phyloP scores from a whole-genome alignment of 2,888 invertebrate species.

The Micoletzkya japonica region DNA sequence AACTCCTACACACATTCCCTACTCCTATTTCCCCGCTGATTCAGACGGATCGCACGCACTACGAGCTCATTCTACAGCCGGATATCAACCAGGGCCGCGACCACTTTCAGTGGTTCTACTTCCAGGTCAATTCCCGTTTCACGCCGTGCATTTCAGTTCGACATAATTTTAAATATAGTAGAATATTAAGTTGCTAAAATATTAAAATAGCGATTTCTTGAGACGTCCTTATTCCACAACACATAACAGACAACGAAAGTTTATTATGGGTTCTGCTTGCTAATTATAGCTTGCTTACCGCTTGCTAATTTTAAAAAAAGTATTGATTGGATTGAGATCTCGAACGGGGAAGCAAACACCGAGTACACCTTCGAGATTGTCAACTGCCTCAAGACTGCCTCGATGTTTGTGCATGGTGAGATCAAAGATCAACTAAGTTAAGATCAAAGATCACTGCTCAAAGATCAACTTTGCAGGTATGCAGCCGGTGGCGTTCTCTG shows the following conservation, averaged over 20 bases:
- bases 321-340: conserved; percentile 64
- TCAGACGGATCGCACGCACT: conserved; percentile 78
- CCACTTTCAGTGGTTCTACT: conserved; percentile 88
- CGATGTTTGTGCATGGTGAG: conserved; percentile 80
- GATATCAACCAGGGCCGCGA: conserved; percentile 78
- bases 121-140: too few relatives aligned
- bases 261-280: not conserved
- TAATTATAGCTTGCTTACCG: not conserved
- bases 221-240: too few relatives aligned
- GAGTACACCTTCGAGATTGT: conserved; percentile 83
- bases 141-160: too few relatives aligned
- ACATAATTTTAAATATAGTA: too few relatives aligned
- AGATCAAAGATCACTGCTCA: not conserved
- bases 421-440: not conserved
- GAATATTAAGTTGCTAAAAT: too few relatives aligned
- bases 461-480: conserved; percentile 70
- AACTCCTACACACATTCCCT: not conserved
- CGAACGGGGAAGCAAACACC: conserved; percentile 74
- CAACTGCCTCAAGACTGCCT: conserved; percentile 83
- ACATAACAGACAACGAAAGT: not conserved
- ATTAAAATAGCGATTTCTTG: too few relatives aligned
- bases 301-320: not conserved
- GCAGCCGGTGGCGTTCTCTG: conserved; percentile 85
- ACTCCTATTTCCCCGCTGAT: too few relatives aligned
- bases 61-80: conserved; percentile 80